Conservation (phyloP, 2,888 invertebrate genomes). For the Synanthedon tipuliformis region DNA sequence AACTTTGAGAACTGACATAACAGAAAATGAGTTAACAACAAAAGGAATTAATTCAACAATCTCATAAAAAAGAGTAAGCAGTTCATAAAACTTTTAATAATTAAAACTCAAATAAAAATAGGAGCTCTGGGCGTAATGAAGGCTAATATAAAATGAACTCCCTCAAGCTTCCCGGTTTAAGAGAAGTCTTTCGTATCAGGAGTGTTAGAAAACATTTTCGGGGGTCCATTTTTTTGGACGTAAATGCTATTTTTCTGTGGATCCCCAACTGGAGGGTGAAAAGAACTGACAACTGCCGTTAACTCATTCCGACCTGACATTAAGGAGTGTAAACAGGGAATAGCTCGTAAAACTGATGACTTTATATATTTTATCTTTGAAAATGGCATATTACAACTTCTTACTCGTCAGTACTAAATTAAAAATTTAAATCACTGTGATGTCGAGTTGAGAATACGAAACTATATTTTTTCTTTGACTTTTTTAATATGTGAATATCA, state of each 20-base stretch:
- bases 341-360: constrained; percentile 33
- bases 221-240: constrained; percentile 29
- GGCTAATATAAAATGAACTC: constrained; percentile 26
- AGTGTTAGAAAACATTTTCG: constrained; percentile 1
- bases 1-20: constrained; percentile 30
- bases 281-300: constrained; percentile 63
- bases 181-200: neutral
- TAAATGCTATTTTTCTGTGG: constrained; percentile 24
- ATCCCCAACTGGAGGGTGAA: constrained; percentile 38
- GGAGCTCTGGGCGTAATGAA: constrained; percentile 29
- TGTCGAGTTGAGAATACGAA: no score
- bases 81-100: constrained; percentile 69
- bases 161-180: constrained; percentile 5
- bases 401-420: no score
- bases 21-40: constrained; percentile 53
- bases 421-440: no score
- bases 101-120: constrained; percentile 67
- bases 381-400: neutral
- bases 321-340: constrained; percentile 56
- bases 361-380: constrained; percentile 1
- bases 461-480: no score
- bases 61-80: constrained; percentile 67
- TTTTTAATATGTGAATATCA: no score
- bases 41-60: constrained; percentile 66
- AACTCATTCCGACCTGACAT: constrained; percentile 51